phyloP scores from a whole-genome alignment of 2,888 invertebrate species.

The Cantharis rufa region DNA sequence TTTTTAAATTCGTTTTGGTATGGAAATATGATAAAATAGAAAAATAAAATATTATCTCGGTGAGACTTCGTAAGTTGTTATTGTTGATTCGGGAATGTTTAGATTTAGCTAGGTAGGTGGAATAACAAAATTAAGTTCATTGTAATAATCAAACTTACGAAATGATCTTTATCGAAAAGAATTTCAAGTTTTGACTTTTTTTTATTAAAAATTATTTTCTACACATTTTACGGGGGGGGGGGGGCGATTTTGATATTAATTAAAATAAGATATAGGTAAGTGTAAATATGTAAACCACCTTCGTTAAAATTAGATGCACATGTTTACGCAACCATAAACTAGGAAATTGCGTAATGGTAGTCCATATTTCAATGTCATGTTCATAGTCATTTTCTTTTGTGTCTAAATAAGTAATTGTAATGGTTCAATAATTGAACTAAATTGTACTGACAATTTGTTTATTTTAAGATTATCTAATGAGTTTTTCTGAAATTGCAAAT shows the following conservation, averaged over 20 bases:
- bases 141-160: not conserved
- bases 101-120: not conserved
- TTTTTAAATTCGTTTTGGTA: not conserved
- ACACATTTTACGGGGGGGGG: not conserved
- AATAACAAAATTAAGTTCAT: not conserved
- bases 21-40: not conserved
- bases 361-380: constrained; percentile 15
- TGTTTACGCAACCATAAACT: constrained; percentile 14
- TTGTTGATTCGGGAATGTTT: not conserved
- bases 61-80: not conserved
- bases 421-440: not conserved
- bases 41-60: not conserved
- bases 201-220: not conserved
- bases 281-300: not conserved
- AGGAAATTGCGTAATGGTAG: constrained; percentile 14
- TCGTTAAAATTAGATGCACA: not conserved
- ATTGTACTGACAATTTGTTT: not conserved
- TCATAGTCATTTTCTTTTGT: not conserved
- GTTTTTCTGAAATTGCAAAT: not conserved
- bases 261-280: not conserved
- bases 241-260: not conserved
- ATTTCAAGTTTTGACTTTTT: not conserved
- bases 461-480: not conserved
- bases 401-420: not conserved
- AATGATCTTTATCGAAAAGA: not conserved